Evolutionary conservation across 2,797 vertebrate species (phyloP).

Genomic region (Erpetoichthys calabaricus): DNA sequence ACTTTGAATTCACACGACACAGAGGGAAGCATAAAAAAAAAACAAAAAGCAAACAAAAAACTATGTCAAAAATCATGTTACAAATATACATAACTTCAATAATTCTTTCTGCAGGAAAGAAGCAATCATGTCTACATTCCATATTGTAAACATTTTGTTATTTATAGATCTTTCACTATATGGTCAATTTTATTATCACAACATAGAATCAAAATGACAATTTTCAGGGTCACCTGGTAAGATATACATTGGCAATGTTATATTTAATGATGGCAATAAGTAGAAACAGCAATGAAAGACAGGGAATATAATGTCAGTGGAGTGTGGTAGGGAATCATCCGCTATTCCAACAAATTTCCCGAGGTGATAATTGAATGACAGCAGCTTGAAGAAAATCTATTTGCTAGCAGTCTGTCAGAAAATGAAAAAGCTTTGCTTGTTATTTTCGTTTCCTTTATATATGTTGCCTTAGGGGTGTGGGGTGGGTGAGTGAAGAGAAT

Average conservation of each 20-base stretch:
- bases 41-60: too few species aligned
- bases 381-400: slow-evolving; percentile 47
- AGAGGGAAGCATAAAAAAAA: too few species aligned
- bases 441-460: neutral
- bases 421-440: slow-evolving; percentile 19
- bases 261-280: slow-evolving; percentile 33
- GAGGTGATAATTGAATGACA: slow-evolving; percentile 53
- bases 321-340: slow-evolving; percentile 37
- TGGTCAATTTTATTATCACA: slow-evolving; percentile 46
- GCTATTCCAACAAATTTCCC: slow-evolving; percentile 46
- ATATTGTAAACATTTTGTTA: slow-evolving; percentile 31
- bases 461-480: too few species aligned
- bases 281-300: slow-evolving; percentile 27
- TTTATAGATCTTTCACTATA: slow-evolving; percentile 46
- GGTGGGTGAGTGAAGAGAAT: too few species aligned
- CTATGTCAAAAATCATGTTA: too few species aligned
- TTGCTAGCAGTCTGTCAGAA: slow-evolving; percentile 43
- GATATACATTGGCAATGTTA: slow-evolving; percentile 39
- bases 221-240: slow-evolving; percentile 49
- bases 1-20: too few species aligned
- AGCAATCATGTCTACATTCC: slow-evolving; percentile 25
- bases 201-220: slow-evolving; percentile 44
- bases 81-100: too few species aligned
- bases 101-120: slow-evolving; percentile 5
- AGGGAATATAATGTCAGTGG: slow-evolving; percentile 24